These are phyloP conservation scores for Otolemur crassicaudatus DNA, from an alignment of 2,797 vertebrate genomes.

Conservation along the genomic window DNA sequence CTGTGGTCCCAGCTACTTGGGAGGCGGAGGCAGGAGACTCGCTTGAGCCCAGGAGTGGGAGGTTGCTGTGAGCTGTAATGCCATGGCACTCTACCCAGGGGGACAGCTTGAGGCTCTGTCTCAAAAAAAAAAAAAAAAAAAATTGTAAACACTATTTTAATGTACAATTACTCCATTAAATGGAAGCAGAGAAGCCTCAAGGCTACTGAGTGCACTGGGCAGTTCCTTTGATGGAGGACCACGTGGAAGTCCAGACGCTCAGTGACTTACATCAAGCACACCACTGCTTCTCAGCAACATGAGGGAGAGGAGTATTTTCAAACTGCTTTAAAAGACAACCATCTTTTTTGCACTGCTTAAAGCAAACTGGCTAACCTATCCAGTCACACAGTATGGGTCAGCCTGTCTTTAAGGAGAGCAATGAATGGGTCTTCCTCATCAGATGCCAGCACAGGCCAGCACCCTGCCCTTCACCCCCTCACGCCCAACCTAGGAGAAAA, in stretches of 20 bases:
- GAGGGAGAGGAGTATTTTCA: not conserved
- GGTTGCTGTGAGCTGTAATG: no score
- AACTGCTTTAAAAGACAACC: not conserved
- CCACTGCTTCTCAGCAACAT: not conserved
- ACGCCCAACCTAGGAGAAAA: not conserved
- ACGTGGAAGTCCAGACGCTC: not conserved
- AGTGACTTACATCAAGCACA: not conserved
- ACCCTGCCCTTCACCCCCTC: not conserved
- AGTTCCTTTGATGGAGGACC: slow-evolving; percentile 8
- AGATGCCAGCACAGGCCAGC: not conserved
- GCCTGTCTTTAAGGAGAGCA: not conserved
- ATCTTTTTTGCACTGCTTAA: not conserved
- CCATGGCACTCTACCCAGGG: no score
- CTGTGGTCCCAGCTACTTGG: no score
- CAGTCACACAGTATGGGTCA: not conserved
- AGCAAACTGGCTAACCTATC: not conserved
- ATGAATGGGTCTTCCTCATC: not conserved
- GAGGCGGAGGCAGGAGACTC: no score
- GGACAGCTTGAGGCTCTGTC: no score
- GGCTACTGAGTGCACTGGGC: not conserved
- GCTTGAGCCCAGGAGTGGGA: no score
- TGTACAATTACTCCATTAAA: not conserved
- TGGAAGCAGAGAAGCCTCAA: not conserved
- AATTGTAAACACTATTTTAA: not conserved
- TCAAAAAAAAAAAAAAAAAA: no score